Conservation (phyloP, 2,888 invertebrate species). For the Ypsolopha scabrella region DNA sequence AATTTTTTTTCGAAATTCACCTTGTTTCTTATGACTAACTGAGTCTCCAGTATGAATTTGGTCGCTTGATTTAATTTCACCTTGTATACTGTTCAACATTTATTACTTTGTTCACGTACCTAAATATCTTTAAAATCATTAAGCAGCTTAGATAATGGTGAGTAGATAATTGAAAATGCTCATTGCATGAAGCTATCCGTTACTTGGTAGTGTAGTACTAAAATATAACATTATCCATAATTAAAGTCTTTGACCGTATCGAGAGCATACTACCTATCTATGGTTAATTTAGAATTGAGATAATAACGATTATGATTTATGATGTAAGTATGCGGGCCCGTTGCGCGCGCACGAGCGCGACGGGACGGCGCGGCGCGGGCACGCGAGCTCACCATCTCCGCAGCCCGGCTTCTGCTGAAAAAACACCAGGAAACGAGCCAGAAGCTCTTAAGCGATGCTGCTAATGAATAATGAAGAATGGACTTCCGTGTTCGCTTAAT, state of each 20-base stretch:
- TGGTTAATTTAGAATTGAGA: background rate
- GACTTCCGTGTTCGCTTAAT: slow-evolving; percentile 54
- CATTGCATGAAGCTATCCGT: too few species aligned
- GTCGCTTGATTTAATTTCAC: too few species aligned
- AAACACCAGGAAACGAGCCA: slow-evolving; percentile 47
- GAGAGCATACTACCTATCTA: background rate
- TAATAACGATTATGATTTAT: slow-evolving; percentile 15
- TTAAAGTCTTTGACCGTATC: background rate
- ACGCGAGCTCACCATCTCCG: slow-evolving; percentile 26
- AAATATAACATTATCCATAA: background rate
- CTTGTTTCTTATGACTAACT: too few species aligned
- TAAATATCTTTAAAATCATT: too few species aligned
- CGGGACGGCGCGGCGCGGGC: slow-evolving; percentile 25
- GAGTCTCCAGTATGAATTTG: too few species aligned
- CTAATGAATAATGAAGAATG: slow-evolving; percentile 51
- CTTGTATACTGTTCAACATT: too few species aligned
- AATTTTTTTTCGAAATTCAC: too few species aligned
- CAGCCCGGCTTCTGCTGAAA: slow-evolving; percentile 22
- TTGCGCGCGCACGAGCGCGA: slow-evolving; percentile 41
- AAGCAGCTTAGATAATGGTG: too few species aligned
- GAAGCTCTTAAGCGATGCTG: slow-evolving; percentile 33
- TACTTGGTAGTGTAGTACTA: too few species aligned
- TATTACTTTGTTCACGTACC: too few species aligned
- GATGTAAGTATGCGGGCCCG: slow-evolving; percentile 33
- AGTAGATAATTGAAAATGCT: too few species aligned